Evolutionary conservation across 2,797 vertebrate species (phyloP), one percentile per base, ranked within the genome.

Genomic region (Ceyx erithaca): DNA sequence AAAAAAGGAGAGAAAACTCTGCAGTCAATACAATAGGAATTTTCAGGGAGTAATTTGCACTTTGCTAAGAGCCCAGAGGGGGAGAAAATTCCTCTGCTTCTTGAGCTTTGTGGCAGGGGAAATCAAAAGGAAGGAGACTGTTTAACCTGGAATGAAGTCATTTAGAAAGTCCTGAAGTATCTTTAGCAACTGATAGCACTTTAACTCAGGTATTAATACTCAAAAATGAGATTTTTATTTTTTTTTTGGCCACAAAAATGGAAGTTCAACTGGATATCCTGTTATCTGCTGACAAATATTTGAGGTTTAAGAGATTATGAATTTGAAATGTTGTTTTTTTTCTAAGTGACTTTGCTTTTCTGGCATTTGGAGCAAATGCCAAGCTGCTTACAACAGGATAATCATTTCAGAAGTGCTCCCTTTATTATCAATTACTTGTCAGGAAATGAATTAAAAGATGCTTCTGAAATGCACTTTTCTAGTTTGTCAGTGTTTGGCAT

Each of bases 381-480:
- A 71, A 49, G 59, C 54, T 79, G 87, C 68, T 93, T 82, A 88
- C 76, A 91, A 79, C 80, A 77, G 57, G 78, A 83, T 80, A 90
- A 81, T 23, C 85, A 80, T 21, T 57, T 0, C 1, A 92, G 58
- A 80, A 71, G 28, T 23, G 61, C 26, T 83, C 22, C 54, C 67
- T 90, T 96, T n/a, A 80, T 52, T 72, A 89, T 86, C 52, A 88
- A 77, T 95, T 92, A 91, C 35, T 85, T 96, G 80, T 67, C 43
- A 66, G 93, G 93, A 95, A 92, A 88, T 82, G 41, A 95, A 97
- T 95, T 94, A 83, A 81, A 94, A 97, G 95, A 94, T 41, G 46
- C 37, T 70, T 92, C 95, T 66, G 80, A 96, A 94, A 87, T 14
- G 45, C 80, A 66, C 35, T 94, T 72, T 77, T 78, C 67, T 58